phyloP scores from a whole-genome alignment of 2,113 vertebrate species.

The Spilogale gracilis region DNA sequence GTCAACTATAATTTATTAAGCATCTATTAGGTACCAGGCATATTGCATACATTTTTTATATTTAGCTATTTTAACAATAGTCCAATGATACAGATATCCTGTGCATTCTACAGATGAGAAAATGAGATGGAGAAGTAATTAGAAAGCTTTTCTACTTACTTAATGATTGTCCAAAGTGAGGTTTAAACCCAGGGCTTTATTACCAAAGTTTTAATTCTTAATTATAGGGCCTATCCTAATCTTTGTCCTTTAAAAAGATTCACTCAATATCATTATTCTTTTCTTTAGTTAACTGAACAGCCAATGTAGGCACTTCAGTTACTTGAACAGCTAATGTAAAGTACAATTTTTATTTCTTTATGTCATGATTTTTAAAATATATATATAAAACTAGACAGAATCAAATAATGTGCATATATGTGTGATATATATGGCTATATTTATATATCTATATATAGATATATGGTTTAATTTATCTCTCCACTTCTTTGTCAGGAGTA shows the following conservation, averaged over 20 bases:
- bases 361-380: background rate
- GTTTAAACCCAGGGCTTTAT: conserved; percentile 34
- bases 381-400: background rate
- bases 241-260: conserved; percentile 20
- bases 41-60: background rate
- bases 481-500: background rate
- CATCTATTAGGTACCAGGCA: background rate
- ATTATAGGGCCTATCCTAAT: background rate
- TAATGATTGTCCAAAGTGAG: background rate
- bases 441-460: background rate
- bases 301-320: background rate
- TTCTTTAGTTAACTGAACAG: conserved; percentile 26
- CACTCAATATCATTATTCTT: background rate
- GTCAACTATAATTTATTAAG: conserved; percentile 1
- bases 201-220: background rate
- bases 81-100: background rate
- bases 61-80: conserved; percentile 14
- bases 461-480: background rate
- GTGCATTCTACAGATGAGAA: background rate
- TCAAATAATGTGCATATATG: background rate
- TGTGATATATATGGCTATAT: background rate
- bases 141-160: background rate
- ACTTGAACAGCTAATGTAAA: background rate
- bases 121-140: background rate
- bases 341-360: background rate